Evolutionary conservation across 2,797 vertebrate genomes (phyloP), one percentile per base, ranked within the genome.

Genomic region (Pseudomugil tenellus): DNA sequence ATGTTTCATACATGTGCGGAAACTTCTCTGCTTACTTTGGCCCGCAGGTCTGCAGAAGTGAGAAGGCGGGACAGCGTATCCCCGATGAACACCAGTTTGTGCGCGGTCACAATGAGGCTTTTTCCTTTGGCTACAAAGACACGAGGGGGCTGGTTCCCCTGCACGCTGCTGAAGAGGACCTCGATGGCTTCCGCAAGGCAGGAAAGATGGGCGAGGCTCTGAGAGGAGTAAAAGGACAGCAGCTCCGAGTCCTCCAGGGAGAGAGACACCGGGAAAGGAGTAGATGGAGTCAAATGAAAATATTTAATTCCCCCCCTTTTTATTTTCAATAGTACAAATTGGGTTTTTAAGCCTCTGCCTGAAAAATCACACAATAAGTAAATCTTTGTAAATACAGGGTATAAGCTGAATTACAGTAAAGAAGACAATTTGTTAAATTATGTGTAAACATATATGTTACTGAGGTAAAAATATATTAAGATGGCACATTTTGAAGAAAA

Each of bases 51-150:
- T 0, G 92, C 86, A 0, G 96, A 97, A 53, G 92, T 90, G 16
- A 95, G 95, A 32, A 96, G 94, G 34, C 96, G 95, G 32, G 95
- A 95, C 6, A 98, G 94, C 0, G 96, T 96, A 86, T 98, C 96
- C 12, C 96, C 96, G 0, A 96, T 96, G n/a, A 98, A 97, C 63
- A 98, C 96, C 66, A 98, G 92, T 63, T 96, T 96, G 91, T 97
- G 96, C 0, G 96, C 96, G 0, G 96, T 95, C 79, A 97, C 95
- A 1, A 97, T 95, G 77, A 97, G 92, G 63, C 92, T 95, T 86
- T 97, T 96, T 16, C 96, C 93, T 2, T 95, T 92, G 46, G 96
- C 95, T 32, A 97, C 96, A 0, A 97, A 96, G 81, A 95, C 89
- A 35, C 94, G 89, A 0, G 96, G 96, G 0, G 96, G 96, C 64